phyloP scores from a whole-genome alignment of 2,797 vertebrate species.

The Cottoperca gobio region DNA sequence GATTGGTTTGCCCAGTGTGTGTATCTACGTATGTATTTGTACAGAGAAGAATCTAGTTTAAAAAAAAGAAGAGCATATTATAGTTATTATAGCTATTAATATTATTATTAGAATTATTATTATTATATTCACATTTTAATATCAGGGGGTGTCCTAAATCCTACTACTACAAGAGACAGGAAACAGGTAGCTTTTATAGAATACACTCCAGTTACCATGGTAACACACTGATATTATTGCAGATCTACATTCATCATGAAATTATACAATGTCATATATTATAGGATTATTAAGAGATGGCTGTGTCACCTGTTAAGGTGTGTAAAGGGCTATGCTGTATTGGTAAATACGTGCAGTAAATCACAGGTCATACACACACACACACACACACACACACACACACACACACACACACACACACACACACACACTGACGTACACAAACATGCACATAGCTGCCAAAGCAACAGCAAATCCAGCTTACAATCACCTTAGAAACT shows the following conservation, averaged over 20 bases:
- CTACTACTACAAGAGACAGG: conserved; percentile 65
- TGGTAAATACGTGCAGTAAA: conserved; percentile 67
- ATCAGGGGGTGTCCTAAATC: conserved; percentile 70
- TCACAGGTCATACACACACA: conserved; percentile 33
- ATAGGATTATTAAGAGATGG: conserved; percentile 68
- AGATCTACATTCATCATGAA: conserved; percentile 67
- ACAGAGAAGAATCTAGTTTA: conserved; percentile 85
- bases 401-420: background rate
- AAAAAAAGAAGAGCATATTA: conserved; percentile 77
- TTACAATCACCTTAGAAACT: conserved; percentile 56
- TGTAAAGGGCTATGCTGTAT: conserved; percentile 83
- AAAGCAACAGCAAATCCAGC: conserved; percentile 64
- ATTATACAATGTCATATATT: conserved; percentile 63
- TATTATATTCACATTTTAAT: conserved; percentile 71
- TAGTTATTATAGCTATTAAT: conserved; percentile 73
- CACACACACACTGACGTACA: conserved; percentile 32
- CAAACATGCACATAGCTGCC: conserved; percentile 64
- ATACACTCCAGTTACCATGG: conserved; percentile 73
- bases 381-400: conserved; percentile 16
- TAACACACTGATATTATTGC: conserved; percentile 72
- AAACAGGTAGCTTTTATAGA: conserved; percentile 80
- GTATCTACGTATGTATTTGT: conserved; percentile 83
- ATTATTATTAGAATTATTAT: conserved; percentile 72
- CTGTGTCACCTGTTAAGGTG: conserved; percentile 69
- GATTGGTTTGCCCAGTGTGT: conserved; percentile 77